phyloP scores from a whole-genome alignment of 2,888 invertebrate species.

The Heteropelma amictum region DNA sequence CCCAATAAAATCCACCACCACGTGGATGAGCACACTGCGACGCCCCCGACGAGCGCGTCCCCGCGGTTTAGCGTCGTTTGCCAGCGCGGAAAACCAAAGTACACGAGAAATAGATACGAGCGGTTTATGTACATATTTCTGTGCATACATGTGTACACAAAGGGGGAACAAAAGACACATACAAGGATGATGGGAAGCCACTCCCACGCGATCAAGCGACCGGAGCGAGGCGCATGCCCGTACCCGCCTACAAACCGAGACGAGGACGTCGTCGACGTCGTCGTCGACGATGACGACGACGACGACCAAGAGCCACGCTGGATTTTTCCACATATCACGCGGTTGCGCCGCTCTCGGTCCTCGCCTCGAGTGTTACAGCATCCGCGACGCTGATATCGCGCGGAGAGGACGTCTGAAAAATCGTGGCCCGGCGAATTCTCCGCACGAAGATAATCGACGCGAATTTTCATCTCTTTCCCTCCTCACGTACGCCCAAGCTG shows the following conservation, averaged over 20 bases:
- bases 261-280: slow-evolving; percentile 54
- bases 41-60: slow-evolving; percentile 49
- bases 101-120: slow-evolving; percentile 7
- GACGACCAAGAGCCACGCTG: too few species aligned
- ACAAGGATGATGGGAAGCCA: slow-evolving; percentile 53
- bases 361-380: too few species aligned
- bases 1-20: slow-evolving; percentile 77
- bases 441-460: too few species aligned
- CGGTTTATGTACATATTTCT: background rate
- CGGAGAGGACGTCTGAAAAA: background rate
- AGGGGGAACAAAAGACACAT: slow-evolving; percentile 22
- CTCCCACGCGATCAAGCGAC: slow-evolving; percentile 40
- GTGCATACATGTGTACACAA: background rate
- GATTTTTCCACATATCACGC: slow-evolving; percentile 7
- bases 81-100: slow-evolving; percentile 14
- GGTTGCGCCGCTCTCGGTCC: too few species aligned
- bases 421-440: too few species aligned
- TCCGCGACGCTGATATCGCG: slow-evolving; percentile 35
- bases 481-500: too few species aligned
- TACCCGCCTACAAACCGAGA: slow-evolving; percentile 57
- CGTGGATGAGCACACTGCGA: slow-evolving; percentile 67
- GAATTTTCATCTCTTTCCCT: too few species aligned
- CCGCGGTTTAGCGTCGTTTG: slow-evolving; percentile 11
- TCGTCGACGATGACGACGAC: too few species aligned
- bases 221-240: slow-evolving; percentile 31